Conservation (phyloP, 2,888 invertebrate species). For the Chymomyza amoena region DNA sequence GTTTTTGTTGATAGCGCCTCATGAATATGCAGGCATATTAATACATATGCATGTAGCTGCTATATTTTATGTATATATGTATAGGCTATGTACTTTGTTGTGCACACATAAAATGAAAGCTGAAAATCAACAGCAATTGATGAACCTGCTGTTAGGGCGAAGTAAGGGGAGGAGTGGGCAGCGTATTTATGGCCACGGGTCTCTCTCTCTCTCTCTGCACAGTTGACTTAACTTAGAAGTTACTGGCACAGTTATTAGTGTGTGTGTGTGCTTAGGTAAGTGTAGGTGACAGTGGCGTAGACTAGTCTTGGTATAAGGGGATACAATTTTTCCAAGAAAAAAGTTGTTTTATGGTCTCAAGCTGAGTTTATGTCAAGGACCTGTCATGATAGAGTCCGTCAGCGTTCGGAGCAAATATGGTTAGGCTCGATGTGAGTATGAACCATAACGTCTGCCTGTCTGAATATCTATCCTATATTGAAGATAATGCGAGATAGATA, state of each 20-base stretch:
- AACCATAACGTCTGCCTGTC: no score
- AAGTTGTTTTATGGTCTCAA: no score
- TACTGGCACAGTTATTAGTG: background rate
- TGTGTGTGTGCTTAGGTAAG: no score
- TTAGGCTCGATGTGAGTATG: no score
- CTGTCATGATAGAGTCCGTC: no score
- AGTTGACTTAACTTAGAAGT: conserved; percentile 16
- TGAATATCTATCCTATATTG: no score
- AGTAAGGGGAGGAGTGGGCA: conserved; percentile 15
- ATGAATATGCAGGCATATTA: background rate
- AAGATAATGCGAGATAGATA: no score
- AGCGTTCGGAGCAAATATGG: no score
- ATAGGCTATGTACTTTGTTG: background rate
- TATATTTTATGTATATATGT: conserved; percentile 1
- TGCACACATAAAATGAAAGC: background rate
- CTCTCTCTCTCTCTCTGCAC: background rate
- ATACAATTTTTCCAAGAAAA: no score
- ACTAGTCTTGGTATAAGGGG: no score
- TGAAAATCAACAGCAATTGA: conserved; percentile 29
- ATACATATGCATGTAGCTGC: background rate
- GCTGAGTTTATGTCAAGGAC: no score
- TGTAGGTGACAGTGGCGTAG: no score
- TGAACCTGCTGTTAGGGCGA: conserved; percentile 30
- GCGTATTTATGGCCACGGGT: background rate
- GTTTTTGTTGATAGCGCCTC: background rate